phyloP scores from a whole-genome alignment of 2,888 invertebrate genomes.

The Xanthia icteritia region DNA sequence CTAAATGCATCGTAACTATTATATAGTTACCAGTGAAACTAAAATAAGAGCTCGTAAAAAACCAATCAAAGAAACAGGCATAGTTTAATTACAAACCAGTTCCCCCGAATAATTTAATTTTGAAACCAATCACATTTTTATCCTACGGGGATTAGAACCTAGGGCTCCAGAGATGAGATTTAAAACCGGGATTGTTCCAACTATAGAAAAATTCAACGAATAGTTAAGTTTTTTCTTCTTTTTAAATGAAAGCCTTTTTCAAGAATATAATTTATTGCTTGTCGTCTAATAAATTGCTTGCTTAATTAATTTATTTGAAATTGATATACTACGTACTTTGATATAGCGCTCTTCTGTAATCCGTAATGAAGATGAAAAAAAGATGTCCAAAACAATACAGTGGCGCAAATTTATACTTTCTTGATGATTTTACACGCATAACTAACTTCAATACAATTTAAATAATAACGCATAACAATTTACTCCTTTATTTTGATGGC shows the following conservation, averaged over 20 bases:
- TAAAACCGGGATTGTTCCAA: constrained; percentile 18
- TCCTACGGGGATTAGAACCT: not conserved
- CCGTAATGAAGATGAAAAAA: too few relatives aligned
- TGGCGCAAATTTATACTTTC: too few relatives aligned
- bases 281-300: not conserved
- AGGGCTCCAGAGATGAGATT: constrained; percentile 19
- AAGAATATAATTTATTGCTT: not conserved
- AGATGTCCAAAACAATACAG: too few relatives aligned
- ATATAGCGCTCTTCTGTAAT: too few relatives aligned
- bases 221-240: not conserved
- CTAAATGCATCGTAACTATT: too few relatives aligned
- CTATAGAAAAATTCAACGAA: not conserved
- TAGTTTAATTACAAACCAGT: not conserved
- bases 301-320: too few relatives aligned
- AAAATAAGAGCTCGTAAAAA: constrained; percentile 11
- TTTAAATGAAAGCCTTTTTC: not conserved
- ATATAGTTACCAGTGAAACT: not conserved
- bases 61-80: constrained; percentile 20
- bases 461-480: not conserved
- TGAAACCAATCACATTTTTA: constrained; percentile 42
- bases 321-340: too few relatives aligned
- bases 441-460: not conserved
- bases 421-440: too few relatives aligned
- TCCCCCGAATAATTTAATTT: constrained; percentile 24
- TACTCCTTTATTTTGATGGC: not conserved